Conservation (phyloP, 2,888 invertebrate genomes). For the Colostygia pectinataria region DNA sequence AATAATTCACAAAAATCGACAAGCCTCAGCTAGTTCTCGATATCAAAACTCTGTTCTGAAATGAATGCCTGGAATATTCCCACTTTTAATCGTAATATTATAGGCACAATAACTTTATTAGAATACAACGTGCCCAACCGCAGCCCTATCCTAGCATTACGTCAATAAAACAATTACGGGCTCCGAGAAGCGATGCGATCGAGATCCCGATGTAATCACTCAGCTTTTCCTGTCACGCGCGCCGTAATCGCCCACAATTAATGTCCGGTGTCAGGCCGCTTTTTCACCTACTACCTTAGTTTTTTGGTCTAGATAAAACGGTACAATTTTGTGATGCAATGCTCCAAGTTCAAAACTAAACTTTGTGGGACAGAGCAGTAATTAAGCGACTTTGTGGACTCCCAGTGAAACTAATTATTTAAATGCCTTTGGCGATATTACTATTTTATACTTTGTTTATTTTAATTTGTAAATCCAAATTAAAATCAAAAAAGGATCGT, state of each 20-base stretch:
- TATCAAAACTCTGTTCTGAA: no score
- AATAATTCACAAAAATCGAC: no score
- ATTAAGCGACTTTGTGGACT: background rate
- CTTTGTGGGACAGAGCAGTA: background rate
- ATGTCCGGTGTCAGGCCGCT: constrained; percentile 37
- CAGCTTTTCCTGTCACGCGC: constrained; percentile 69
- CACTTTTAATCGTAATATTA: background rate
- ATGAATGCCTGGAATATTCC: no score
- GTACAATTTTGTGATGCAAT: background rate
- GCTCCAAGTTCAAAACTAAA: background rate
- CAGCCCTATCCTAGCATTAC: constrained; percentile 33
- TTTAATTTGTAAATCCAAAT: constrained; percentile 19
- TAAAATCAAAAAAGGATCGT: constrained; percentile 17
- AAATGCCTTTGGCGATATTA: constrained; percentile 1
- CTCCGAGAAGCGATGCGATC: constrained; percentile 62
- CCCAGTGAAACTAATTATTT: background rate
- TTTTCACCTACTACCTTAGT: constrained; percentile 22
- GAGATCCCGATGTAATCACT: constrained; percentile 59
- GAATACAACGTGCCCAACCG: constrained; percentile 7
- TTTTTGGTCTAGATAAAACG: constrained; percentile 10
- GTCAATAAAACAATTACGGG: constrained; percentile 52
- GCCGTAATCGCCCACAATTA: constrained; percentile 53
- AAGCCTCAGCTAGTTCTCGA: no score
- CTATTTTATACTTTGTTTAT: background rate
- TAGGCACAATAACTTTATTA: constrained; percentile 25